These are phyloP conservation scores for Solenodon paradoxus DNA, from an alignment of 2,113 vertebrate species.

Conservation along the genomic window DNA sequence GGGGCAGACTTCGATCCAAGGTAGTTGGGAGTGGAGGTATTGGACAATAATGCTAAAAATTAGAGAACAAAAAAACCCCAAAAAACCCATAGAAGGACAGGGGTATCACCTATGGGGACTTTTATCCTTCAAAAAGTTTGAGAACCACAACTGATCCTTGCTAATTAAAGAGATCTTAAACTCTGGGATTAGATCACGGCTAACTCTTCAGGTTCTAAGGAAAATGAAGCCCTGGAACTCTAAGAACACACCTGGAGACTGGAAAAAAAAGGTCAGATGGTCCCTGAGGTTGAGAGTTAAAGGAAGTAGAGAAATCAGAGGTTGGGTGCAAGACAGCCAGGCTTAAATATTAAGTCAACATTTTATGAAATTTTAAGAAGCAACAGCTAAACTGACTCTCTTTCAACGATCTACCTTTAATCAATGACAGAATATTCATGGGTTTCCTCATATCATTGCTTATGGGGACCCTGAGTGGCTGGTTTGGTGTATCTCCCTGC, in stretches of 20 bases:
- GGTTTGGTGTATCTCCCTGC: background rate
- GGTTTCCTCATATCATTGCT: background rate
- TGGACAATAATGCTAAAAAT: background rate
- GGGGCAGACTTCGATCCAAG: background rate
- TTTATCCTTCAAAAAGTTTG: slow-evolving; percentile 20
- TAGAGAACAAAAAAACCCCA: background rate
- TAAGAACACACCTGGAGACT: background rate
- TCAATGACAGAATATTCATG: background rate
- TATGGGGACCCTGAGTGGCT: background rate
- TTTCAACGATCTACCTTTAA: background rate
- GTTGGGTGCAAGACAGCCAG: background rate
- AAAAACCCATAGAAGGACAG: background rate
- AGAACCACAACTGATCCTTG: background rate
- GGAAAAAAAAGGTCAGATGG: background rate
- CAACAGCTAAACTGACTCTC: background rate
- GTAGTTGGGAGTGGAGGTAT: background rate
- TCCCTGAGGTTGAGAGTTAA: background rate
- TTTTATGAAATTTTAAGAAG: background rate
- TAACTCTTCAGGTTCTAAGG: background rate
- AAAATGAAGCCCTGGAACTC: background rate
- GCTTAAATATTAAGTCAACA: background rate
- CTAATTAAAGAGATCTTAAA: background rate
- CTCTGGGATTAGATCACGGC: background rate
- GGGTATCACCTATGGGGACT: background rate
- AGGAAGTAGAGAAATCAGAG: background rate